These are phyloP conservation scores for Drosophila arizonae DNA, from an alignment of 1,140 invertebrate species.

Conservation along the genomic window DNA sequence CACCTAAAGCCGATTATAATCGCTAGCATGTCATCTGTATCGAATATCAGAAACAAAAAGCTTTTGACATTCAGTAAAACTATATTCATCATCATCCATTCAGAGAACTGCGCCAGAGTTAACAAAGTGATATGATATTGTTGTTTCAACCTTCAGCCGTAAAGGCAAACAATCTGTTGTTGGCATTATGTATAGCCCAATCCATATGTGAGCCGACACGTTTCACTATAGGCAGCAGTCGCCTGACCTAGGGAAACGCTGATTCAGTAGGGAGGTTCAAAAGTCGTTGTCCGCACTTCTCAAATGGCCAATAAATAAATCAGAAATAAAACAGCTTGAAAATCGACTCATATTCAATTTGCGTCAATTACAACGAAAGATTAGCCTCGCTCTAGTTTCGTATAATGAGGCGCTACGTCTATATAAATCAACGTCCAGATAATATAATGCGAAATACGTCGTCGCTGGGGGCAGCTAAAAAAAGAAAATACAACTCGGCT, in stretches of 20 bases:
- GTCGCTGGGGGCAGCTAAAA: constrained; percentile 50
- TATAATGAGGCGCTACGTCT: constrained; percentile 39
- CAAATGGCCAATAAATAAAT: constrained; percentile 27
- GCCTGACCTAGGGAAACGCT: constrained; percentile 20
- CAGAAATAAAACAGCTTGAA: constrained; percentile 6
- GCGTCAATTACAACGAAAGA: constrained; percentile 75
- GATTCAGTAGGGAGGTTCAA: constrained; percentile 35
- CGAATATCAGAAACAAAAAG: too few relatives aligned
- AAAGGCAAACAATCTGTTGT: constrained; percentile 29
- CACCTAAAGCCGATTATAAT: too few relatives aligned
- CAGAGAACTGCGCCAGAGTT: neutral
- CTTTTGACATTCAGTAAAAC: neutral
- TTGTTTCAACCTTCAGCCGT: constrained; percentile 13
- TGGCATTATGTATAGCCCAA: neutral
- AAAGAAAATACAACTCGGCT: constrained; percentile 19
- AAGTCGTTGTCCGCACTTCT: constrained; percentile 20
- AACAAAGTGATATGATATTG: constrained; percentile 6
- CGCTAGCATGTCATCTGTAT: too few relatives aligned
- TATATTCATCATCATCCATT: constrained; percentile 15
- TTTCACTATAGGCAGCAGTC: constrained; percentile 7
- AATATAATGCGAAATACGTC: constrained; percentile 58
- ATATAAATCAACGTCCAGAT: constrained; percentile 68
- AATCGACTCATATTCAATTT: constrained; percentile 67
- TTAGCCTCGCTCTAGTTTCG: constrained; percentile 74
- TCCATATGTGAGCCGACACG: constrained; percentile 12